Evolutionary conservation across 2,113 vertebrate species (phyloP).

Genomic region (Barnardius zonarius): DNA sequence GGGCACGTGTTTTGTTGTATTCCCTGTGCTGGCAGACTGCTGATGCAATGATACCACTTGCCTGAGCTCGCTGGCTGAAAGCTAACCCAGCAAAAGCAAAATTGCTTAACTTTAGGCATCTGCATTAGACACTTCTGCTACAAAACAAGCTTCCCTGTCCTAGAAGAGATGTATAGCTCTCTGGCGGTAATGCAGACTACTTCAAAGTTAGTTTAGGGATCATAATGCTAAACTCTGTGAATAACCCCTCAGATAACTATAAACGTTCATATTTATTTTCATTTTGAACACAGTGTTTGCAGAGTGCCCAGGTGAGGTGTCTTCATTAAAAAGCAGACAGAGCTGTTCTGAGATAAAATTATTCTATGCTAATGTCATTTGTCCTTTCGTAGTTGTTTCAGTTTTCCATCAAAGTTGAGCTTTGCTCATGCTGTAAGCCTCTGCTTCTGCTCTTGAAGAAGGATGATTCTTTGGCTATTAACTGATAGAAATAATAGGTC

Average conservation of each 20-base stretch:
- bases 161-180: neutral
- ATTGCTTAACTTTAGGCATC: neutral
- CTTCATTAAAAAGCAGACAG: neutral
- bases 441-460: neutral
- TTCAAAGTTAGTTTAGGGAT: neutral
- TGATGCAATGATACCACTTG: fast-evolving
- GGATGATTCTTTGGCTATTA: neutral
- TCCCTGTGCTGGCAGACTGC: neutral
- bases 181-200: neutral
- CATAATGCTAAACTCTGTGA: neutral
- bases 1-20: neutral
- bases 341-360: neutral
- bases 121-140: neutral
- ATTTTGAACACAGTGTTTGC: neutral
- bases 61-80: neutral
- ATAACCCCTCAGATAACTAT: neutral
- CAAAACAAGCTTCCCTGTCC: neutral
- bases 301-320: neutral
- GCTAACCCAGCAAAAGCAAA: neutral
- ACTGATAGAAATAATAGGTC: neutral
- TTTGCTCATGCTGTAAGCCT: neutral
- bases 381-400: neutral
- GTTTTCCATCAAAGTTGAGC: neutral
- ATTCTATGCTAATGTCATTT: neutral
- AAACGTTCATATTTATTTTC: neutral